Percentiles rank a stretch among this genome's conserved stretches.
Conservation (phyloP, 1,140 invertebrate species). For the Thrips palmi region DNA sequence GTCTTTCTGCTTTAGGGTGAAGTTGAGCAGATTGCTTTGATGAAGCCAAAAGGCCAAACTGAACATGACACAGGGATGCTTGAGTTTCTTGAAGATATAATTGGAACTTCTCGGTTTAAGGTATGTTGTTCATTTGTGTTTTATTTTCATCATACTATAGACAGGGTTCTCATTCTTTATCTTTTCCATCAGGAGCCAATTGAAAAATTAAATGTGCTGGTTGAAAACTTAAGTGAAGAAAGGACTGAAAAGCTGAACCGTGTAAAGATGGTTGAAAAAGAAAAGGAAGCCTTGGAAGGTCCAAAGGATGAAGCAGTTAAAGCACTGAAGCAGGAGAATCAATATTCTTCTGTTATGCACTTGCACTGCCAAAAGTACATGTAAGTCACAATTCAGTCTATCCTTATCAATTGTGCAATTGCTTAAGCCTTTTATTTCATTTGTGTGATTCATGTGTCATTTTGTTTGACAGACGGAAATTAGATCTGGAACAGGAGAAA, state of each 20-base stretch:
- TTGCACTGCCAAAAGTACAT: conserved; percentile 47
- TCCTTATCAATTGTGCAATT: conserved; percentile 1
- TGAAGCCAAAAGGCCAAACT: conserved; percentile 83
- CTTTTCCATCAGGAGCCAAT: conserved; percentile 45
- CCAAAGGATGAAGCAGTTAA: conserved; percentile 75
- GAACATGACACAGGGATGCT: conserved; percentile 89
- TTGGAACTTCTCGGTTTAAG: conserved; percentile 80
- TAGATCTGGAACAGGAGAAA: not conserved
- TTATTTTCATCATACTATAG: too few species aligned
- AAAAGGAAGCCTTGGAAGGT: conserved; percentile 67
- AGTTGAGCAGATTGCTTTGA: conserved; percentile 97
- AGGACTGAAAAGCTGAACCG: conserved; percentile 76
- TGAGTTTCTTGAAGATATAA: conserved; percentile 97
- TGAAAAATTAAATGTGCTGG: conserved; percentile 49
- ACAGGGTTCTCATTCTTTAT: too few species aligned
- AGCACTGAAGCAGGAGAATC: conserved; percentile 65
- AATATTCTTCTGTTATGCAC: conserved; percentile 44
- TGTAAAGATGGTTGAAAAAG: conserved; percentile 75
- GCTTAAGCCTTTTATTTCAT: not conserved
- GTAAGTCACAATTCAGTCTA: conserved; percentile 23
- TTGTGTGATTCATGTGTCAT: conserved; percentile 3
- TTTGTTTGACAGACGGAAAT: conserved; percentile 1
- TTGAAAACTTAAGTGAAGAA: conserved; percentile 61
- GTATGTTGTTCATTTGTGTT: conserved; percentile 20
- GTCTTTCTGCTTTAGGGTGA: conserved; percentile 54